Evolutionary conservation across 1,140 invertebrate genomes (phyloP).

Genomic region (Sinonovacula constricta): DNA sequence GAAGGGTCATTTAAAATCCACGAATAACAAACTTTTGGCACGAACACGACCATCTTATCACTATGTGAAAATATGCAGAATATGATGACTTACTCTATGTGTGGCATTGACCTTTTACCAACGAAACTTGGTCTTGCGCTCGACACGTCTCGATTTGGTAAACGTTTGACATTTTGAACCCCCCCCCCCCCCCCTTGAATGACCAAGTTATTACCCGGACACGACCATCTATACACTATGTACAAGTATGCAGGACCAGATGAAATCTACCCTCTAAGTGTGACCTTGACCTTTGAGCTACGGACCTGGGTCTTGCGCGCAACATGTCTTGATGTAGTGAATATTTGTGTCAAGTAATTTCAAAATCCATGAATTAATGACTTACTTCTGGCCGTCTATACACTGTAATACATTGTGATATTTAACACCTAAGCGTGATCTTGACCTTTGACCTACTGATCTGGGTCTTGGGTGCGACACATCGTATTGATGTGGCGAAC

Average conservation of each 20-base stretch:
- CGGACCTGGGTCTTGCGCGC: too few relatives aligned
- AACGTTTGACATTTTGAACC: constrained; percentile 16
- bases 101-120: too few relatives aligned
- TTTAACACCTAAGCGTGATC: too few relatives aligned
- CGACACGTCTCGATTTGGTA: constrained; percentile 14
- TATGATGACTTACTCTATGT: constrained; percentile 8
- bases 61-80: constrained; percentile 10
- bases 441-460: too few relatives aligned
- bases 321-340: too few relatives aligned
- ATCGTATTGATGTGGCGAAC: too few relatives aligned
- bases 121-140: constrained; percentile 12
- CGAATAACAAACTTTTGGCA: constrained; percentile 13
- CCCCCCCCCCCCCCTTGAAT: too few relatives aligned
- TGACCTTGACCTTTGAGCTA: too few relatives aligned
- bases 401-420: too few relatives aligned
- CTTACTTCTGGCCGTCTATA: constrained; percentile 12
- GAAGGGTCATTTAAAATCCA: constrained; percentile 19
- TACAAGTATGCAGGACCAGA: constrained; percentile 14
- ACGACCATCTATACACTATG: constrained; percentile 15
- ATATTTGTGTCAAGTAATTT: constrained; percentile 14
- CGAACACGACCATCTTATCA: constrained; percentile 9
- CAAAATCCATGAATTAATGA: constrained; percentile 17
- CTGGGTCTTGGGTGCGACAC: too few relatives aligned
- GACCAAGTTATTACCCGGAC: constrained; percentile 10
- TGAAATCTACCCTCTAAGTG: too few relatives aligned